These are phyloP conservation scores for Heliothis peltigera DNA, from an alignment of 2,888 invertebrate genomes.

Conservation along the genomic window DNA sequence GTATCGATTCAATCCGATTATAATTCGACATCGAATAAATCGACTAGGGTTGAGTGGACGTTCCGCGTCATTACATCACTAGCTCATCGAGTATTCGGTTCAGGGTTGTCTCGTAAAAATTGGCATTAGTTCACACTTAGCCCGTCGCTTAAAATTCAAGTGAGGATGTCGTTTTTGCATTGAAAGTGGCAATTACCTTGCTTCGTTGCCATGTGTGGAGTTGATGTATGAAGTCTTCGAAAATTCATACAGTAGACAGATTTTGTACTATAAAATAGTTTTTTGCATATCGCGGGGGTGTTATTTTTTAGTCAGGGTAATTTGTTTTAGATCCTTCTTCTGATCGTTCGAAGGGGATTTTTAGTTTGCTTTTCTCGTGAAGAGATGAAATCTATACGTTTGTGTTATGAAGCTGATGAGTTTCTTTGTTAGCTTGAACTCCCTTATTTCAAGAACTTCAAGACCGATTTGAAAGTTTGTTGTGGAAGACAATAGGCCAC, in stretches of 20 bases:
- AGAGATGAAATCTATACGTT: too few species aligned
- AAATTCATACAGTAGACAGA: constrained; percentile 43
- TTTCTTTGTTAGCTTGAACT: too few species aligned
- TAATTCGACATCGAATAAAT: constrained; percentile 54
- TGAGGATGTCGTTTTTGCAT: constrained; percentile 78
- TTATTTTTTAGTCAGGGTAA: constrained; percentile 25
- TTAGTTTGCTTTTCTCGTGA: constrained; percentile 2
- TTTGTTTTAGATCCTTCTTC: constrained; percentile 22
- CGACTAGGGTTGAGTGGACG: constrained; percentile 51
- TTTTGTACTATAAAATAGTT: constrained; percentile 54
- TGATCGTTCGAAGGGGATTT: neutral
- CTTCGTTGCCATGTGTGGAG: constrained; percentile 63
- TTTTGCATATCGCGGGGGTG: constrained; percentile 38
- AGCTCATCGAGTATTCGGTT: constrained; percentile 76
- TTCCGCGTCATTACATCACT: constrained; percentile 63
- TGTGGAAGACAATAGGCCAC: too few species aligned
- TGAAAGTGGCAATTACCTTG: constrained; percentile 80
- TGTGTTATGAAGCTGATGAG: too few species aligned
- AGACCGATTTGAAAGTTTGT: too few species aligned
- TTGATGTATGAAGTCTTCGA: constrained; percentile 58
- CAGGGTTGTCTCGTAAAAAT: constrained; percentile 81
- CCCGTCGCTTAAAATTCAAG: constrained; percentile 79
- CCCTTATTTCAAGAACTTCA: too few species aligned
- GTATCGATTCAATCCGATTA: constrained; percentile 52
- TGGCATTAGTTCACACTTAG: constrained; percentile 86